Evolutionary conservation across 2,797 vertebrate species (phyloP), one percentile per base, ranked within the genome.

Genomic region (Anableps anableps): DNA sequence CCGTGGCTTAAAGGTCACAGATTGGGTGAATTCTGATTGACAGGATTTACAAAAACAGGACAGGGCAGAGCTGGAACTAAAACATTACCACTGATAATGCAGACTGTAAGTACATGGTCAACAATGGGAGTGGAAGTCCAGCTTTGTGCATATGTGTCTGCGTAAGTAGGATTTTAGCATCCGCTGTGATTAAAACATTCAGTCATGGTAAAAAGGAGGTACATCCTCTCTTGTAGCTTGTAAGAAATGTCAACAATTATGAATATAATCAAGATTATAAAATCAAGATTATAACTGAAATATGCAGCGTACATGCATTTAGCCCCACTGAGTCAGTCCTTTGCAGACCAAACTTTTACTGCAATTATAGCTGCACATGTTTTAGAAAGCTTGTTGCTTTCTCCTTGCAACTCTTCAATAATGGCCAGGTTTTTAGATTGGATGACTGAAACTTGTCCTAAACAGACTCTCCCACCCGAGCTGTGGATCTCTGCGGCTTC

Each of bases 11-110:
- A 36, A 73, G 80, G 87, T 93, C 90, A 87, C 85, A 17, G 89
- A 91, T 88, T 90, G 87, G 88, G 77, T 77, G 58, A 51, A 72
- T 80, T 89, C 77, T 91, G 91, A 92, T 71, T 88, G 92, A 91
- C 91, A 82, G 88, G 58, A 48, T 66, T 34, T 78, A 76, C 62
- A 85, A 90, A 92, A 93, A 93, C 92, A 92, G 92, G 94, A 93
- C 85, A 76, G 82, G 94, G 92, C 47, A 80, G 86, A 81, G 81
- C 83, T 90, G 86, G 47, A 89, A 88, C 74, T 78, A 51, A 72
- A 87, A 88, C 88, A 80, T 83, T 21, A 70, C 78, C 38, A 79
- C 82, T 83, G 93, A 94, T 94, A 93, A 75, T 78, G 76, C 31
- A 5, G 2, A 84, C 55, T 50, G 80, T 31, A 74, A 77, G 58